These are phyloP conservation scores for Erpobdella octoculata DNA, from an alignment of 2,888 invertebrate genomes.

Conservation along the genomic window DNA sequence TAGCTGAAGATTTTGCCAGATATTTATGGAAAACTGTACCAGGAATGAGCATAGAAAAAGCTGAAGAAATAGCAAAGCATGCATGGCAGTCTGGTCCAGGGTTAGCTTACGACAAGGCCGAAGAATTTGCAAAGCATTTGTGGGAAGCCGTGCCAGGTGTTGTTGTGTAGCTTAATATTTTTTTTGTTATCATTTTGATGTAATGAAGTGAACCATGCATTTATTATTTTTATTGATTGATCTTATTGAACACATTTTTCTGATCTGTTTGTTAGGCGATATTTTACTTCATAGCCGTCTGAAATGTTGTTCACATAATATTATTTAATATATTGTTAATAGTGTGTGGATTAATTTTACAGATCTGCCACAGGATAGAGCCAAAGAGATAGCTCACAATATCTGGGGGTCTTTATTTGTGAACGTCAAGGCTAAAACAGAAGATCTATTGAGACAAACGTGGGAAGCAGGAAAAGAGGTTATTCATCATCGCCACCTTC, in stretches of 20 bases:
- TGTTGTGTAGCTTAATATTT: neutral
- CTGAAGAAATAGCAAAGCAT: constrained; percentile 23
- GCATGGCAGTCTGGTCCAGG: constrained; percentile 20
- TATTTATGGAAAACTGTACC: constrained; percentile 27
- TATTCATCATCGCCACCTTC: constrained; percentile 64
- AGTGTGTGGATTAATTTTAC: neutral
- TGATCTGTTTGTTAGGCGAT: too few relatives aligned
- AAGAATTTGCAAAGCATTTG: constrained; percentile 75
- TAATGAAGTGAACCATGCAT: neutral
- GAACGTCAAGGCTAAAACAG: constrained; percentile 61
- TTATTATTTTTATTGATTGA: neutral
- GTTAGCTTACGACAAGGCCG: constrained; percentile 61
- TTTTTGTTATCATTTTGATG: neutral
- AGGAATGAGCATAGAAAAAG: constrained; percentile 27
- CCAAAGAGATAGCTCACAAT: constrained; percentile 79
- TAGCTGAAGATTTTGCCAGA: constrained; percentile 29
- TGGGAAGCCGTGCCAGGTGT: constrained; percentile 45
- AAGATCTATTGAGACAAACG: constrained; percentile 73
- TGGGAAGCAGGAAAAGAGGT: constrained; percentile 58
- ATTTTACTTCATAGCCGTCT: too few relatives aligned
- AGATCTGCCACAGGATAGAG: constrained; percentile 57
- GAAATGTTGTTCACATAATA: too few relatives aligned
- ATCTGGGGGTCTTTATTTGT: constrained; percentile 44
- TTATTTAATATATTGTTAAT: neutral
- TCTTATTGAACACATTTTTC: too few relatives aligned